phyloP scores from a whole-genome alignment of 2,797 vertebrate species.

The Hemibagrus guttatus region DNA sequence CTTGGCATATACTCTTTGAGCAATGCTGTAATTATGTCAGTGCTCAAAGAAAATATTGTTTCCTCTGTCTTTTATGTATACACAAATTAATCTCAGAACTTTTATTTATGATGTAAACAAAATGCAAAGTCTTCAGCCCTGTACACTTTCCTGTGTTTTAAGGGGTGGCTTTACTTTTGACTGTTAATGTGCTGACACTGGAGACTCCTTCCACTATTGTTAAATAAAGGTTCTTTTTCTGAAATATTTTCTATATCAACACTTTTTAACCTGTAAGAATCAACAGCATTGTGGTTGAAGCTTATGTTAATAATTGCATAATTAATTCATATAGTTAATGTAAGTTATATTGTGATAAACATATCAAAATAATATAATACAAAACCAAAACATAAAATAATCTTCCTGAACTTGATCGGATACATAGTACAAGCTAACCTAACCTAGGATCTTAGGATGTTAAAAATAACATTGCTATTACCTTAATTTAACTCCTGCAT shows the following conservation, averaged over 20 bases:
- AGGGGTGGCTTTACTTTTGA: not conserved
- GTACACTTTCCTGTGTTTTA: not conserved
- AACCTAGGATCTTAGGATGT: not conserved
- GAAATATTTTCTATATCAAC: not conserved
- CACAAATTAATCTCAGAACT: not conserved
- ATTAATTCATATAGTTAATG: not conserved
- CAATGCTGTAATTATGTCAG: slow-evolving; percentile 27
- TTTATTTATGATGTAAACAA: not conserved
- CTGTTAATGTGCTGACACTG: not conserved
- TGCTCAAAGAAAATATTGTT: not conserved
- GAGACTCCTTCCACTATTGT: not conserved
- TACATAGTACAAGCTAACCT: not conserved
- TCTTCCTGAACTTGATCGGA: not conserved
- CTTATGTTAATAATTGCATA: no score
- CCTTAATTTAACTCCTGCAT: not conserved
- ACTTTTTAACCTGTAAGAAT: not conserved
- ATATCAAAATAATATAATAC: not conserved
- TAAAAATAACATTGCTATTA: not conserved
- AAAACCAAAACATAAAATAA: not conserved
- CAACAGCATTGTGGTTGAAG: no score
- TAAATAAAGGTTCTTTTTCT: not conserved
- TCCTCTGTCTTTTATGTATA: not conserved
- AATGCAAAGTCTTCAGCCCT: not conserved
- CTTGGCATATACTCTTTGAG: slow-evolving; percentile 35
- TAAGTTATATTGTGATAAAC: not conserved